These are phyloP conservation scores for Acronicta psi DNA, from an alignment of 2,888 invertebrate species.

Conservation along the genomic window DNA sequence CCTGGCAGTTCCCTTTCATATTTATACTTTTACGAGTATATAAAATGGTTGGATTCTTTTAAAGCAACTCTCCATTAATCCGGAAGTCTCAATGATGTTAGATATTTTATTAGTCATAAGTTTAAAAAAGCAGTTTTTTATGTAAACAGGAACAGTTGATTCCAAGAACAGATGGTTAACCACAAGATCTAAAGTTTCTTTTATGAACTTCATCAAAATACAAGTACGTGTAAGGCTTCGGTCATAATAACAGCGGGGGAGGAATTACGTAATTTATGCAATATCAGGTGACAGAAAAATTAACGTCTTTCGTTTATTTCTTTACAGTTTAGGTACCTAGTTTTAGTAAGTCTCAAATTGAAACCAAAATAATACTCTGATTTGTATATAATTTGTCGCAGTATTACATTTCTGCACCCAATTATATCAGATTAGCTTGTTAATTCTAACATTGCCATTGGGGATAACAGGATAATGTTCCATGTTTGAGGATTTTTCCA, in stretches of 20 bases:
- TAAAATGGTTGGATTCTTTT: conserved; percentile 15
- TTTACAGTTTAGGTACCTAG: no score
- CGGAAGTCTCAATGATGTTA: conserved; percentile 21
- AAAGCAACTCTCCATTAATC: conserved; percentile 20
- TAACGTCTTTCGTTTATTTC: no score
- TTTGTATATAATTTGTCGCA: background rate
- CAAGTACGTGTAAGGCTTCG: conserved; percentile 15
- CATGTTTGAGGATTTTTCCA: background rate
- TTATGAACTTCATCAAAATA: conserved; percentile 32
- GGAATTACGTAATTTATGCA: conserved; percentile 1
- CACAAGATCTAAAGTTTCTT: conserved; percentile 34
- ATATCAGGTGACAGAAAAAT: conserved; percentile 1
- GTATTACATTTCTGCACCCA: background rate
- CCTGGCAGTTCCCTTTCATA: conserved; percentile 25
- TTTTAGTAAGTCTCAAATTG: no score
- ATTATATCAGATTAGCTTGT: conserved; percentile 18
- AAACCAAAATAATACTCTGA: background rate
- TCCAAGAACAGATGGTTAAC: conserved; percentile 47
- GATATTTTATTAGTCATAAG: conserved; percentile 37
- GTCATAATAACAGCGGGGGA: conserved; percentile 16
- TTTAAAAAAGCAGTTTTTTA: conserved; percentile 26
- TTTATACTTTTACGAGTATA: conserved; percentile 25
- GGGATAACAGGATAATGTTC: conserved; percentile 4
- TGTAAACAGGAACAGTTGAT: conserved; percentile 44
- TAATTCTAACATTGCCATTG: conserved; percentile 2